Evolutionary conservation across 2,113 vertebrate species (phyloP).

Genomic region (Cynoglossus semilaevis): DNA sequence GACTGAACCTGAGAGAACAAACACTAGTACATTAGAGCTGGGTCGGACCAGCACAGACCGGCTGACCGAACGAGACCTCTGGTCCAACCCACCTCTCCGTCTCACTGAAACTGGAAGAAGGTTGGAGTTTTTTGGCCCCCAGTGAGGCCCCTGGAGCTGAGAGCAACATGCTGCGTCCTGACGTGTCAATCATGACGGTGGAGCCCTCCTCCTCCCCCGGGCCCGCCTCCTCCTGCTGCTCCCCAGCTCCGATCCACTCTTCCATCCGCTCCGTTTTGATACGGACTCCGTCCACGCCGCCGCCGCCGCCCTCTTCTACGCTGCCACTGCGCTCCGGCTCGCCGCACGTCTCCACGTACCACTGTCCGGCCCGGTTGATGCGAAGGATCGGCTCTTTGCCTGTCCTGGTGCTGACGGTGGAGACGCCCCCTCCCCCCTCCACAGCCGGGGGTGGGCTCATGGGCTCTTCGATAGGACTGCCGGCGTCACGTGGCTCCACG

Average conservation of each 20-base stretch:
- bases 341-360: conserved; percentile 91
- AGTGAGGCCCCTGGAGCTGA: conserved; percentile 75
- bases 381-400: conserved; percentile 87
- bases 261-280: conserved; percentile 95
- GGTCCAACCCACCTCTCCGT: conserved; percentile 85
- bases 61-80: too few species aligned
- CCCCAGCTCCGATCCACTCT: conserved; percentile 87
- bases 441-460: conserved; percentile 88
- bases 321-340: conserved; percentile 81
- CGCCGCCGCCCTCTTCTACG: conserved; percentile 80
- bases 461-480: conserved; percentile 85
- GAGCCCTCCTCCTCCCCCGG: conserved; percentile 87
- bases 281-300: conserved; percentile 82
- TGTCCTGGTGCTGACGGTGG: conserved; percentile 50
- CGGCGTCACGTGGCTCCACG: conserved; percentile 75
- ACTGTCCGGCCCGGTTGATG: conserved; percentile 94
- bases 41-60: too few species aligned
- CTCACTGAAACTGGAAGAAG: conserved; percentile 89
- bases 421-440: conserved; percentile 66
- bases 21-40: too few species aligned
- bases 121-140: conserved; percentile 81
- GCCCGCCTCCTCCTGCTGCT: conserved; percentile 89
- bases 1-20: conserved; percentile 85
- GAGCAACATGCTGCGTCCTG: conserved; percentile 82
- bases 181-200: conserved; percentile 92